Conservation (phyloP, 2,888 invertebrate species). For the Geophilus truncorum region DNA sequence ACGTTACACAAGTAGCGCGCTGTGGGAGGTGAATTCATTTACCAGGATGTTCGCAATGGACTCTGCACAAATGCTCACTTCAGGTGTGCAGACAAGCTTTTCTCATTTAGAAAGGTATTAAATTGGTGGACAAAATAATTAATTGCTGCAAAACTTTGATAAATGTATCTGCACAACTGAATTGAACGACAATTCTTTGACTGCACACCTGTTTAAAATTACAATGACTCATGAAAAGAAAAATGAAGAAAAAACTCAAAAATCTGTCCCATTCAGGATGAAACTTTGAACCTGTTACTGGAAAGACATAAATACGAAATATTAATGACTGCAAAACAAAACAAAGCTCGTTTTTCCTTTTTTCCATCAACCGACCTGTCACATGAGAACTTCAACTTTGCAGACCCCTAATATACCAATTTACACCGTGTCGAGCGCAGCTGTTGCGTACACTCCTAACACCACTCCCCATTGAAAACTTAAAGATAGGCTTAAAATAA, state of each 20-base stretch:
- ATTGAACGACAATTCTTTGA: background rate
- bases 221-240: background rate
- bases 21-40: background rate
- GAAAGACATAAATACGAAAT: background rate
- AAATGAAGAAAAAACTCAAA: background rate
- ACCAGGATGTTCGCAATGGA: background rate
- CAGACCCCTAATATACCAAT: background rate
- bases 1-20: background rate
- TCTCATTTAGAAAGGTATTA: background rate
- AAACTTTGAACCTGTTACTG: background rate
- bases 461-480: background rate
- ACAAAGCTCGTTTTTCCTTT: background rate
- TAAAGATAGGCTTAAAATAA: background rate
- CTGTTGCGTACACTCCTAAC: background rate
- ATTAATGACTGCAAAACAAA: background rate
- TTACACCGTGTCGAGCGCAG: conserved; percentile 2
- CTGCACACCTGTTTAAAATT: background rate
- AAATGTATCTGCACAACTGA: background rate
- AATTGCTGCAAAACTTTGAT: conserved; percentile 11
- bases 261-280: background rate
- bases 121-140: background rate
- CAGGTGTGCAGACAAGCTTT: background rate
- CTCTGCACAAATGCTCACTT: background rate
- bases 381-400: background rate
- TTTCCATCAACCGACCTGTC: background rate